These are phyloP conservation scores for Engystomops pustulosus DNA, from an alignment of 2,113 vertebrate species.

Conservation along the genomic window DNA sequence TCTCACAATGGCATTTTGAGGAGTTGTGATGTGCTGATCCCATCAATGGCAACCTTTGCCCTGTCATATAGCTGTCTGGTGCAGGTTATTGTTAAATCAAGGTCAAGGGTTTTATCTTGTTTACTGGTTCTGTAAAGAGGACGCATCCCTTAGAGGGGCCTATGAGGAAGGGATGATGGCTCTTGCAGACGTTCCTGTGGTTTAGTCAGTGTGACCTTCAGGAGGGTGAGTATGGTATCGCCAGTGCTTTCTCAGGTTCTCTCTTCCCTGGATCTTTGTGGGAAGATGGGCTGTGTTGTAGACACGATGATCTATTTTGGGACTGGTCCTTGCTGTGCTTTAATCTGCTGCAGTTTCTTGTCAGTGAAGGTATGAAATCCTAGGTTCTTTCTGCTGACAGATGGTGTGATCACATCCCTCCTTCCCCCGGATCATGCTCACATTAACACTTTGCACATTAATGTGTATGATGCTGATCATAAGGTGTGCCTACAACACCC, in stretches of 20 bases:
- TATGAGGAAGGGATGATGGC: neutral
- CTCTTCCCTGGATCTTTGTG: neutral
- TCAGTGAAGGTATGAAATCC: constrained; percentile 19
- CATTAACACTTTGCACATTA: constrained; percentile 16
- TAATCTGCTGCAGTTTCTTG: neutral
- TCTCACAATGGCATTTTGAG: neutral
- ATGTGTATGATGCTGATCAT: neutral
- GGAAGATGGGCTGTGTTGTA: neutral
- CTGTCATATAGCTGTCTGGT: neutral
- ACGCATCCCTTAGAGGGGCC: neutral
- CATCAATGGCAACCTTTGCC: neutral
- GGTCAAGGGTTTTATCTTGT: neutral
- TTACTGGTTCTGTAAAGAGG: neutral
- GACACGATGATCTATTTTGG: constrained; percentile 1
- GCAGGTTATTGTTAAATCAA: neutral
- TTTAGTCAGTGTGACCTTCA: constrained; percentile 33
- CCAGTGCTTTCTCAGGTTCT: neutral
- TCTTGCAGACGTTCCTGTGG: neutral
- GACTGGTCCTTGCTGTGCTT: neutral
- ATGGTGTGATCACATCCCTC: constrained; percentile 43
- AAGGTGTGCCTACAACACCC: neutral
- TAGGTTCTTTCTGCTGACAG: constrained; percentile 18
- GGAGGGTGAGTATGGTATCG: neutral
- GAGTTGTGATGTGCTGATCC: neutral
- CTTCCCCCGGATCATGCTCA: constrained; percentile 11